Conservation (phyloP, 2,888 invertebrate species). For the Dromius quadrimaculatus region DNA sequence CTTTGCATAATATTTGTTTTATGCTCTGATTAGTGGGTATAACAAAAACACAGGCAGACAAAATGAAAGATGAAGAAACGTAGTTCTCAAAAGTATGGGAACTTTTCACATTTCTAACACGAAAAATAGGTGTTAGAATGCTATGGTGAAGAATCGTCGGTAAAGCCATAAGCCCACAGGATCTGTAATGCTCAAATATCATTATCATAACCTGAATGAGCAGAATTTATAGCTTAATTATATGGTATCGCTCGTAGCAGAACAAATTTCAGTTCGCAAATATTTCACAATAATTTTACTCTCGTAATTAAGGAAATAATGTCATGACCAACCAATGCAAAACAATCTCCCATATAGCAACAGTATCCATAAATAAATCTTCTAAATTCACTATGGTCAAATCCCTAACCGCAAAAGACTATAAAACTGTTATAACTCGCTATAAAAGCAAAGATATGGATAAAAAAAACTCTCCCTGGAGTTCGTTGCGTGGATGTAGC, state of each 20-base stretch:
- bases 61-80: no score
- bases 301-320: conserved; percentile 11
- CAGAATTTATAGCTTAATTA: conserved; percentile 12
- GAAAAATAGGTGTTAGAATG: no score
- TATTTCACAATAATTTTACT: background rate
- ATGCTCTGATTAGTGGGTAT: no score
- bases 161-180: no score
- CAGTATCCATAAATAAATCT: conserved; percentile 9
- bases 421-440: conserved; percentile 36
- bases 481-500: background rate
- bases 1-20: no score
- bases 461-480: conserved; percentile 9
- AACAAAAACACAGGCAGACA: no score
- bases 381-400: conserved; percentile 9
- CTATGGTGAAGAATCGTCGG: no score
- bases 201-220: no score
- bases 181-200: no score
- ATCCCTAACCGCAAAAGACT: conserved; percentile 17
- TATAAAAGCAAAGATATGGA: conserved; percentile 18
- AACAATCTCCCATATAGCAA: background rate
- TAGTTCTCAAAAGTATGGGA: no score
- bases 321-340: conserved; percentile 1
- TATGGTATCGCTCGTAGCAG: background rate
- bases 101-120: no score
- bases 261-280: background rate